phyloP scores from a whole-genome alignment of 2,888 invertebrate species.

The Orthosia cruda region DNA sequence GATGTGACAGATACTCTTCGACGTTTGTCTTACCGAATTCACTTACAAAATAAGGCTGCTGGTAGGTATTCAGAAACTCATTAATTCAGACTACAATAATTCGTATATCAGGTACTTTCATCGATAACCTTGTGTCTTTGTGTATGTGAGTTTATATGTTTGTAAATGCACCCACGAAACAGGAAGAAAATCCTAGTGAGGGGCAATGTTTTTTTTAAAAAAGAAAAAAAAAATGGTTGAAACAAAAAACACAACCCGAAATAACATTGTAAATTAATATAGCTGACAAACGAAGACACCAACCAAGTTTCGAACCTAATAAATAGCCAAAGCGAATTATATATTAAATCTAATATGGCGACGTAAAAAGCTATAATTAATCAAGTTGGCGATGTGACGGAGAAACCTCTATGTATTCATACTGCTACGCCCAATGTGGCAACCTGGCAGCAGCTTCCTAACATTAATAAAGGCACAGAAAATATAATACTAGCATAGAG shows the following conservation, averaged over 20 bases:
- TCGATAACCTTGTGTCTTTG: no score
- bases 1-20: no score
- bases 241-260: background rate
- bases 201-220: no score
- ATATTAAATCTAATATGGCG: slow-evolving; percentile 1
- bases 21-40: no score
- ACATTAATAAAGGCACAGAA: background rate
- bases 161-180: no score
- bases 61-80: background rate
- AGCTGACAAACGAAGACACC: slow-evolving; percentile 4
- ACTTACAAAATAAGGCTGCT: no score
- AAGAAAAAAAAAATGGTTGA: background rate
- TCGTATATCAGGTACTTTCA: no score
- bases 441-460: slow-evolving; percentile 26
- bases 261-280: background rate
- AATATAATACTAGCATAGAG: no score
- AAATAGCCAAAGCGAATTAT: slow-evolving; percentile 21
- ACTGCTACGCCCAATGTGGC: slow-evolving; percentile 43
- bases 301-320: slow-evolving; percentile 9
- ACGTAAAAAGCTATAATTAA: slow-evolving; percentile 39
- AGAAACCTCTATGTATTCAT: slow-evolving; percentile 23
- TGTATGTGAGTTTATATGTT: no score
- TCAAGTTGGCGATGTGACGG: slow-evolving; percentile 23
- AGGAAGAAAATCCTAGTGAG: no score
- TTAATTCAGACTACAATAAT: no score